Evolutionary conservation across 2,113 vertebrate genomes (phyloP).

Genomic region (Oncorhynchus nerka): DNA sequence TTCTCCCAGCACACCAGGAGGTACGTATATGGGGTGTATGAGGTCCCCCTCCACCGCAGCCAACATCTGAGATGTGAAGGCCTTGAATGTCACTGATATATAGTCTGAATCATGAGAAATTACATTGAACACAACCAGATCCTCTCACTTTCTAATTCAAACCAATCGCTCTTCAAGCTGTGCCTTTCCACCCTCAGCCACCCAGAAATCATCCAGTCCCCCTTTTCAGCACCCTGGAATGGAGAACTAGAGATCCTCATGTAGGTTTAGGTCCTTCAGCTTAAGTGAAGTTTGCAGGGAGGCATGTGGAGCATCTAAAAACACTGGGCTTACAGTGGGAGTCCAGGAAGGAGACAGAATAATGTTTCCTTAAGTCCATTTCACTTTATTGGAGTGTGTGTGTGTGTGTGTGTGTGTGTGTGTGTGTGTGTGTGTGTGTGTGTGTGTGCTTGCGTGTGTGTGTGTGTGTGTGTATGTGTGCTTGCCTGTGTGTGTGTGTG

Average conservation of each 20-base stretch:
- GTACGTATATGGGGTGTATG: conserved; percentile 21
- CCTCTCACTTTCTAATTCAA: conserved; percentile 51
- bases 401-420: neutral
- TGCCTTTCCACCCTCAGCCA: conserved; percentile 17
- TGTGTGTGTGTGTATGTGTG: neutral
- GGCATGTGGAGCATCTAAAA: neutral
- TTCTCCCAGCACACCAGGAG: conserved; percentile 40
- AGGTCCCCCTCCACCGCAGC: conserved; percentile 25
- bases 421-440: neutral
- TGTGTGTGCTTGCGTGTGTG: too few species aligned
- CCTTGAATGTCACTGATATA: conserved; percentile 34
- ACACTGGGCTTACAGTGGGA: conserved; percentile 7
- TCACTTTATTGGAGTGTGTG: neutral
- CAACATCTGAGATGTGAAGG: conserved; percentile 32
- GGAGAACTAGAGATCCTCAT: conserved; percentile 2
- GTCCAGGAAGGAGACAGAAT: conserved; percentile 13
- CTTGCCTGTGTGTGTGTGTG: neutral
- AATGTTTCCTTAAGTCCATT: conserved; percentile 18
- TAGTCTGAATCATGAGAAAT: conserved; percentile 27
- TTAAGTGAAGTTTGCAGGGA: neutral
- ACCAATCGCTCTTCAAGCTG: conserved; percentile 32
- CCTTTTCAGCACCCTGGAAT: conserved; percentile 4
- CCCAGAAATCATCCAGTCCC: conserved; percentile 8
- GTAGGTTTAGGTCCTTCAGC: conserved; percentile 2
- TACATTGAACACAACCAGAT: conserved; percentile 42